Conservation (phyloP, 2,797 vertebrate species). For the Somateria mollissima region DNA sequence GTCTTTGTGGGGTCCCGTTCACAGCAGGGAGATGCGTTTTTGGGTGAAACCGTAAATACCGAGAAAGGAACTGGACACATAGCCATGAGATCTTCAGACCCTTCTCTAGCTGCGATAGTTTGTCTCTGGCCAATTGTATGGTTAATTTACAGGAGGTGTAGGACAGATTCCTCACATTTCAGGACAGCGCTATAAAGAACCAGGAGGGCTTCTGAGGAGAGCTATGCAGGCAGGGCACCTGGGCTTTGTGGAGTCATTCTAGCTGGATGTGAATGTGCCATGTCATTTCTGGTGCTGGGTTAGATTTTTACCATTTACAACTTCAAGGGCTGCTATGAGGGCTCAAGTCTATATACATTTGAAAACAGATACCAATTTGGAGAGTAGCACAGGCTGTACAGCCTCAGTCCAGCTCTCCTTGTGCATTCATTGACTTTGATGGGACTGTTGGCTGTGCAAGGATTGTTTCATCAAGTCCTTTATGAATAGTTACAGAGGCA, state of each 20-base stretch:
- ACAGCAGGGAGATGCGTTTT: neutral
- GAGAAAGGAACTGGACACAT: neutral
- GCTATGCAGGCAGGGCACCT: neutral
- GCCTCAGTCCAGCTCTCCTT: neutral
- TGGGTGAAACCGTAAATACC: neutral
- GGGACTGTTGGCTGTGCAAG: neutral
- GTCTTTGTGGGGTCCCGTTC: neutral
- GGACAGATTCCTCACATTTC: neutral
- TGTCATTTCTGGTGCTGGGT: neutral
- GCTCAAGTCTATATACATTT: neutral
- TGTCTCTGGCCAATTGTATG: neutral
- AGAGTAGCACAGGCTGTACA: neutral
- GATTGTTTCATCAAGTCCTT: neutral
- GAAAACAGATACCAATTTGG: neutral
- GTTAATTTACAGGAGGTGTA: neutral
- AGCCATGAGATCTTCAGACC: neutral
- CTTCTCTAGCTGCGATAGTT: neutral
- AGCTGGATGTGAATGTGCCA: neutral
- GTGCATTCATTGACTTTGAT: neutral
- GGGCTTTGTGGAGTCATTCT: neutral
- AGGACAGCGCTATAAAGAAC: neutral
- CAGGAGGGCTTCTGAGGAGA: neutral
- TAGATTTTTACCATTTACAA: neutral
- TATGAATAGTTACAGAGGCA: neutral
- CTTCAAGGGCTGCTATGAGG: rapidly evolving